Evolutionary conservation across 1,140 invertebrate genomes (phyloP).

Genomic region (Neodiprion fabricii): DNA sequence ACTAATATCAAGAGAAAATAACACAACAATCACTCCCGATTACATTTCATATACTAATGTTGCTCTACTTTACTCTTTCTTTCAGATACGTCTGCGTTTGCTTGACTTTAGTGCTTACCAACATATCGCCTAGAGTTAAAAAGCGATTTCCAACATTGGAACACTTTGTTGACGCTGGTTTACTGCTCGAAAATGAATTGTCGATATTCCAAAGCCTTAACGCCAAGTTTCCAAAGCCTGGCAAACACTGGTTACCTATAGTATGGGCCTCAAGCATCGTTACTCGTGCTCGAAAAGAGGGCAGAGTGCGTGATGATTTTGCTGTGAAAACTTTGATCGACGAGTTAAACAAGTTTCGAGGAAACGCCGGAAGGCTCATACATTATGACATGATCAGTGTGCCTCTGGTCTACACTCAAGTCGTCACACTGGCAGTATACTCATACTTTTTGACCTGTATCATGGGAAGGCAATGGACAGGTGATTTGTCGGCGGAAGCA

Average conservation of each 20-base stretch:
- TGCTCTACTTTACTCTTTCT: slow-evolving; percentile 8
- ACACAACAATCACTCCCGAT: too few species aligned
- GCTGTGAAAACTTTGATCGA: slow-evolving; percentile 91
- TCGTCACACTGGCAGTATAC: slow-evolving; percentile 91
- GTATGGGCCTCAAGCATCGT: slow-evolving; percentile 92
- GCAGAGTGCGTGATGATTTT: slow-evolving; percentile 90
- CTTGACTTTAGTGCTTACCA: slow-evolving; percentile 80
- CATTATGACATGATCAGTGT: slow-evolving; percentile 93
- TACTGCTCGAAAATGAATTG: slow-evolving; percentile 89
- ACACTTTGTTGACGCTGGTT: slow-evolving; percentile 85
- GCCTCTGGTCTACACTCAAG: slow-evolving; percentile 91
- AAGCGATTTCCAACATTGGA: slow-evolving; percentile 90
- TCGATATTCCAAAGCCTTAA: slow-evolving; percentile 81
- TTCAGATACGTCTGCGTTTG: slow-evolving; percentile 77
- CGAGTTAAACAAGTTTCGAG: slow-evolving; percentile 87
- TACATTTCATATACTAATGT: too few species aligned
- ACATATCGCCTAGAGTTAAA: slow-evolving; percentile 88
- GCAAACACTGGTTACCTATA: slow-evolving; percentile 94
- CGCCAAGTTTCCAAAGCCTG: slow-evolving; percentile 82
- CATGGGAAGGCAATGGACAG: slow-evolving; percentile 83
- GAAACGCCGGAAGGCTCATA: slow-evolving; percentile 79
- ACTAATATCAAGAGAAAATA: too few species aligned
- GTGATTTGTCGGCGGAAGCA: slow-evolving; percentile 50
- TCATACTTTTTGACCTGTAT: slow-evolving; percentile 85
- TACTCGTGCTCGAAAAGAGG: slow-evolving; percentile 86